phyloP scores from a whole-genome alignment of 2,888 invertebrate species.

The Ctena decussata region DNA sequence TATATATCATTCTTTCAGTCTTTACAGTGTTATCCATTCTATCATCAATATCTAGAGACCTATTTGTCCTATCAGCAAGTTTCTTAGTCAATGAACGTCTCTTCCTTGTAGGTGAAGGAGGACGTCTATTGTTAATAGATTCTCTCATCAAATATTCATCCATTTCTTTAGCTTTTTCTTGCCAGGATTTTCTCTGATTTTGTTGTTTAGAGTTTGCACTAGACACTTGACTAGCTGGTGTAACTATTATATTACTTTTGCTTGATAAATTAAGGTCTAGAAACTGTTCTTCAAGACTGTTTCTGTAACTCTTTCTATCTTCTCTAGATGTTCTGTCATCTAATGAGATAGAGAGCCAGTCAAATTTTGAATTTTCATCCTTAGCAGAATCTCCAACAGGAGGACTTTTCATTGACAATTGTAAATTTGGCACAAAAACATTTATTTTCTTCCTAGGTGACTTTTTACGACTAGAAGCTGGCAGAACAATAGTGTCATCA shows the following conservation, averaged over 20 bases:
- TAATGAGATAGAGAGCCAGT: slow-evolving; percentile 58
- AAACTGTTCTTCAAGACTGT: not conserved
- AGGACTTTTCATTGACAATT: slow-evolving; percentile 46
- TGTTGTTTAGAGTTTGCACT: not conserved
- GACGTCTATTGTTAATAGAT: slow-evolving; percentile 56
- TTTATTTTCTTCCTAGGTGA: slow-evolving; percentile 37
- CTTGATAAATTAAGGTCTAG: slow-evolving; percentile 10
- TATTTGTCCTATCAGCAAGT: slow-evolving; percentile 25
- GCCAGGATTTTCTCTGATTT: not conserved
- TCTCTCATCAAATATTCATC: slow-evolving; percentile 56
- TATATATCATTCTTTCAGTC: not conserved
- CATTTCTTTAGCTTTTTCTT: slow-evolving; percentile 13
- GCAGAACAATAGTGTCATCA: slow-evolving; percentile 14
- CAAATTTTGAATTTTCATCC: slow-evolving; percentile 30
- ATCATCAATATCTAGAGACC: not conserved
- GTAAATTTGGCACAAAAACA: slow-evolving; percentile 56
- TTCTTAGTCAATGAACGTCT: slow-evolving; percentile 41
- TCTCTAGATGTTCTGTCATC: slow-evolving; percentile 44
- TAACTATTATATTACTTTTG: slow-evolving; percentile 29
- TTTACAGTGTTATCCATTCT: not conserved
- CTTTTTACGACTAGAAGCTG: not conserved
- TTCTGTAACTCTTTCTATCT: not conserved
- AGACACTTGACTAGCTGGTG: slow-evolving; percentile 2
- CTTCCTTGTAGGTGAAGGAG: slow-evolving; percentile 52
- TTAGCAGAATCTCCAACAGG: slow-evolving; percentile 45